These are phyloP conservation scores for Olivierus martensii DNA, from an alignment of 1,140 invertebrate genomes.

Conservation along the genomic window DNA sequence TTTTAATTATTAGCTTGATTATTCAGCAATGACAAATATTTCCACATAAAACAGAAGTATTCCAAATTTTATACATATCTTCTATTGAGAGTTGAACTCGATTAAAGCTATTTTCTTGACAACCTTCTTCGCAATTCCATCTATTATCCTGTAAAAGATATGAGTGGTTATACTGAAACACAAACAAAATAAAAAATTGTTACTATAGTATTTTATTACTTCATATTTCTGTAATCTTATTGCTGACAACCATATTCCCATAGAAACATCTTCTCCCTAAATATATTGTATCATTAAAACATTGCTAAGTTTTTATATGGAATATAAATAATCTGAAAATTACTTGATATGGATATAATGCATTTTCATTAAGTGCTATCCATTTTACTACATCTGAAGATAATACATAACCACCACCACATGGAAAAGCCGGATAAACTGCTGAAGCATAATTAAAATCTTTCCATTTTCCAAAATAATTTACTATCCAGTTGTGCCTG, in stretches of 20 bases:
- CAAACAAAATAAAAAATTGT: too few species aligned
- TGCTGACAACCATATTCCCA: constrained; percentile 30
- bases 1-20: too few species aligned
- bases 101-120: too few species aligned
- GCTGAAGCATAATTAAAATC: constrained; percentile 18
- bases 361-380: constrained; percentile 15
- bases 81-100: too few species aligned
- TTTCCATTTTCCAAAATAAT: constrained; percentile 22
- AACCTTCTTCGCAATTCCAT: too few species aligned
- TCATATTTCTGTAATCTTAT: constrained; percentile 18
- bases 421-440: constrained; percentile 22
- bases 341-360: constrained; percentile 18
- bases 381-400: constrained; percentile 16
- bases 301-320: not conserved
- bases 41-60: too few species aligned
- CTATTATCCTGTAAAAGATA: too few species aligned
- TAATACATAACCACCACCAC: constrained; percentile 21
- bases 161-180: too few species aligned
- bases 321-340: not conserved
- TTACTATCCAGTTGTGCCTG: constrained; percentile 17
- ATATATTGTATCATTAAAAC: not conserved
- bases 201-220: constrained; percentile 4
- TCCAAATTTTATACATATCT: too few species aligned
- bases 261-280: constrained; percentile 31
- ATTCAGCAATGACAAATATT: too few species aligned